A percentile compares a stretch with the other conserved stretches of the same genome.
These are phyloP conservation scores for Psittacula cyanocephala DNA, from an alignment of 2,113 vertebrate genomes.

Conservation along the genomic window DNA sequence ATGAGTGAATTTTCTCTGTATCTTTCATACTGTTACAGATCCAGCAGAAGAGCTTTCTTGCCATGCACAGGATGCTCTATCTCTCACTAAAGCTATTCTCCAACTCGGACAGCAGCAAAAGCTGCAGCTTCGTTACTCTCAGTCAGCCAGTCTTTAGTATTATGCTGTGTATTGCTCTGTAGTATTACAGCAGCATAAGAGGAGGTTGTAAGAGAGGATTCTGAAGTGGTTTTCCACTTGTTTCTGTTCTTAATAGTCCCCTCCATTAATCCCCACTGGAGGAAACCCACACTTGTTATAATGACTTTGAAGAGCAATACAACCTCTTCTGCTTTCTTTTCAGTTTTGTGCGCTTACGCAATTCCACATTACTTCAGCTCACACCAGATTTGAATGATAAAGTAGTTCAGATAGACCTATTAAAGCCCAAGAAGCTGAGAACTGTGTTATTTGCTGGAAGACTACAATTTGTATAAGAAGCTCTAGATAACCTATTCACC, in stretches of 20 bases:
- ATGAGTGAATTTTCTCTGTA: background rate
- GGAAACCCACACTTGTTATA: background rate
- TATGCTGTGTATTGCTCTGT: background rate
- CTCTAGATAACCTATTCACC: conserved; percentile 60
- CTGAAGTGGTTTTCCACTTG: background rate
- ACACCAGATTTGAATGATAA: background rate
- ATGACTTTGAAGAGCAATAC: background rate
- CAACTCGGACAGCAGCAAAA: background rate
- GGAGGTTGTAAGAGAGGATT: background rate
- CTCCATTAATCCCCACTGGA: background rate
- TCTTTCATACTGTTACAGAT: background rate
- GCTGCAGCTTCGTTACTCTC: background rate
- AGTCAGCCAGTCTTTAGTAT: background rate
- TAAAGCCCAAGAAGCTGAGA: conserved; percentile 48
- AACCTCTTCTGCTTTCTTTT: background rate
- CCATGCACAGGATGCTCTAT: fast-evolving
- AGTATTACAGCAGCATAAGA: background rate
- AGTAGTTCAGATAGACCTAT: background rate
- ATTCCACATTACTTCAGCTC: background rate
- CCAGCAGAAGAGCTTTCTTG: background rate
- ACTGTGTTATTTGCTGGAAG: conserved; percentile 26
- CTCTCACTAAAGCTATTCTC: background rate
- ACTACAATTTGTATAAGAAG: conserved; percentile 54
- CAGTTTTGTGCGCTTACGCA: background rate
- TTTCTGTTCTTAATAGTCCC: background rate